A percentile compares a stretch with the other conserved stretches of the same genome.
Evolutionary conservation across 2,888 invertebrate species (phyloP).

Genomic region (Tineola bisselliella): DNA sequence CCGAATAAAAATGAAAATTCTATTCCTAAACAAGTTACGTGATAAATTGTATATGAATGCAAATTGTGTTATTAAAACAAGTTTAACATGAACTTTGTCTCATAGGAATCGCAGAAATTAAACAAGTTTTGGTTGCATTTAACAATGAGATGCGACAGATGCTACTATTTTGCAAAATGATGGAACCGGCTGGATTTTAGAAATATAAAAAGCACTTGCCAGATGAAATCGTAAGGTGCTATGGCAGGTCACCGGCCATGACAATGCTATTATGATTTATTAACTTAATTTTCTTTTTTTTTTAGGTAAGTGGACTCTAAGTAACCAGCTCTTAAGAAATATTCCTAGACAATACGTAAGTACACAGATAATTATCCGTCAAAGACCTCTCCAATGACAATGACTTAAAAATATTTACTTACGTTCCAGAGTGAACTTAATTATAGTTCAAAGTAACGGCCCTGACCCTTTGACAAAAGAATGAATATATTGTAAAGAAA

Average conservation of each 20-base stretch:
- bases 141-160: not conserved
- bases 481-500: constrained; percentile 5
- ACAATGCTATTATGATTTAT: not conserved
- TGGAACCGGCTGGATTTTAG: not conserved
- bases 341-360: not conserved
- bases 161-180: not conserved
- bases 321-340: not conserved
- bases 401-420: not conserved
- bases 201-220: not conserved
- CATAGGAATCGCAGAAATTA: constrained; percentile 43
- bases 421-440: not conserved
- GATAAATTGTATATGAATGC: constrained; percentile 35
- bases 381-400: constrained; percentile 1
- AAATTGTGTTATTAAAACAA: constrained; percentile 26
- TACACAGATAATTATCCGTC: not conserved
- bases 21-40: constrained; percentile 5
- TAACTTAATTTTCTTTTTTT: not conserved
- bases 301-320: not conserved
- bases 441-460: constrained; percentile 11
- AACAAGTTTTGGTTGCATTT: constrained; percentile 32
- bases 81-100: constrained; percentile 47
- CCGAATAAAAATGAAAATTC: not conserved
- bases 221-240: not conserved
- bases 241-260: not conserved
- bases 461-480: constrained; percentile 10